Evolutionary conservation across 2,113 vertebrate genomes (phyloP), one percentile per base, ranked within the genome.

Genomic region (Physeter macrocephalus): DNA sequence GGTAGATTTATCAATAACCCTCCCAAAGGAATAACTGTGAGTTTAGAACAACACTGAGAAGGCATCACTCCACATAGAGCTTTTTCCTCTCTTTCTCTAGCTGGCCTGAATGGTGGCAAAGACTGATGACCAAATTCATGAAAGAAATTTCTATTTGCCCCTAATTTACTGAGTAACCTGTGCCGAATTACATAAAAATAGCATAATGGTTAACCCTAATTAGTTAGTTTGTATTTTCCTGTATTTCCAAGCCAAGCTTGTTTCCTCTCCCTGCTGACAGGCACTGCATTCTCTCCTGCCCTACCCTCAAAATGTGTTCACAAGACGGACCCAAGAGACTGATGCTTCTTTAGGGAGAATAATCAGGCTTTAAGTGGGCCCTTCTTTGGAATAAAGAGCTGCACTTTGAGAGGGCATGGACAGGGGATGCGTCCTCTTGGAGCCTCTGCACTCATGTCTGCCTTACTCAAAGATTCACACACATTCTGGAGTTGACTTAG

Each of bases 381-480:
- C 25, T 59, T 91, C 29, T 97, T 94, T 86, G n/a, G 36, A 80
- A 95, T 83, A 77, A 84, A 95, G n/a, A 84, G 21, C 20, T 71
- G 21, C 1, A 17, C 57, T 74, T 91, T 64, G 34, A 85, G 91
- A 90, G 5, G 18, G 5, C 41, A 66, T 21, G 61, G 36, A 39
- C 61, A 29, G 2, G 8, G 29, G 36, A 41, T 46, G 29, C 8
- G 41, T 41, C 57, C 12, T 5, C 49, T 34, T 67, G 15, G 36
- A 85, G 82, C 36, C 27, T 75, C 31, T 46, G 62, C 86, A 86
- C 8, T 66, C 75, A 46, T 20, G 18, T 64, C 34, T 49, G 20
- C 18, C 46, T 59, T 36, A 29, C 27, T 36, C 77, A 41, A 34
- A 18, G 4, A 62, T 74, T 83, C 23, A 36, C 7, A 57, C 23